Evolutionary conservation across 1,140 invertebrate species (phyloP).

Genomic region (Drosophila rufa): DNA sequence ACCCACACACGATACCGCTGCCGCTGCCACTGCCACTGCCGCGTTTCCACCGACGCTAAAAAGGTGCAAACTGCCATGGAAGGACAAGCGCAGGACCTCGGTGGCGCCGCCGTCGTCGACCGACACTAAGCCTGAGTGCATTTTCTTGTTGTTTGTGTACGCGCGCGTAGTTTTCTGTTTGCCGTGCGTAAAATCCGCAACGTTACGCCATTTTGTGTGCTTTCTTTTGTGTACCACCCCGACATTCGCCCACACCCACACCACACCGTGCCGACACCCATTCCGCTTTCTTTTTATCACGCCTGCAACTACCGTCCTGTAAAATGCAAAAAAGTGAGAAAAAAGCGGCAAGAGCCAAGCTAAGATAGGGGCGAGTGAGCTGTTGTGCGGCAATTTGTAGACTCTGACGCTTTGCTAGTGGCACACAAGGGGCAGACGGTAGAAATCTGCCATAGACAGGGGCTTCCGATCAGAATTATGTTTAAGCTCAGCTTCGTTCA

Average conservation of each 20-base stretch:
- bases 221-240: constrained; percentile 65
- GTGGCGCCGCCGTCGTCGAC: constrained; percentile 51
- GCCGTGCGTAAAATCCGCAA: constrained; percentile 83
- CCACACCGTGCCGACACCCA: neutral
- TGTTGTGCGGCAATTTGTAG: constrained; percentile 64
- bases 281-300: constrained; percentile 15
- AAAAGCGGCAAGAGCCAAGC: constrained; percentile 51
- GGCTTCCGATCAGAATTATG: neutral
- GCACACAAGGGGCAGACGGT: constrained; percentile 10
- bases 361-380: constrained; percentile 8
- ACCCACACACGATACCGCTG: constrained; percentile 57
- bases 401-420: constrained; percentile 68
- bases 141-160: constrained; percentile 83
- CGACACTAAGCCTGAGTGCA: constrained; percentile 83
- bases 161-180: constrained; percentile 81
- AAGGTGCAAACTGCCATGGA: constrained; percentile 72
- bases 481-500: no score
- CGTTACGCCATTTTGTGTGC: constrained; percentile 82
- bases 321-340: constrained; percentile 83
- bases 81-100: constrained; percentile 48
- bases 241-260: constrained; percentile 9
- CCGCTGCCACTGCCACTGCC: constrained; percentile 20
- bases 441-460: constrained; percentile 8
- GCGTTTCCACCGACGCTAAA: constrained; percentile 45
- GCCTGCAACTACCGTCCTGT: constrained; percentile 40